phyloP scores from a whole-genome alignment of 2,113 vertebrate species.

The Bucco capensis region DNA sequence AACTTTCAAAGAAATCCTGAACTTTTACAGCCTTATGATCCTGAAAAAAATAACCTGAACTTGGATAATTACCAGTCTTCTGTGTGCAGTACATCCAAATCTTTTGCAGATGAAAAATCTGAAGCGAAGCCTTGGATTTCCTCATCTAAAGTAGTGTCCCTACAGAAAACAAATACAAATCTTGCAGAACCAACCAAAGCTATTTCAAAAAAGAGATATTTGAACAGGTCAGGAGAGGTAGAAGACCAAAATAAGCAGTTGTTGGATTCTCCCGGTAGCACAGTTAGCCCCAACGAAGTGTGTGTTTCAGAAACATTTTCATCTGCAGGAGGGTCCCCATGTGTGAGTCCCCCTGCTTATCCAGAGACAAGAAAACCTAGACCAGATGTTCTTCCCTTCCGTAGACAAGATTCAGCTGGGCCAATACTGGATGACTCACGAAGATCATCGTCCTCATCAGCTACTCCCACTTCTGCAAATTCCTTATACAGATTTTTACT shows the following conservation, averaged over 20 bases:
- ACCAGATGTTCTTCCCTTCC: slow-evolving; percentile 88
- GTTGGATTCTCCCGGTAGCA: slow-evolving; percentile 47
- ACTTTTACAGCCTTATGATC: slow-evolving; percentile 89
- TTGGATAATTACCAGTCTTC: slow-evolving; percentile 60
- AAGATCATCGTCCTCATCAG: slow-evolving; percentile 82
- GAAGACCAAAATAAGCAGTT: slow-evolving; percentile 63
- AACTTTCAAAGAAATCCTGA: slow-evolving; percentile 94
- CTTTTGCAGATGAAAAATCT: slow-evolving; percentile 44
- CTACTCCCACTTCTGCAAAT: slow-evolving; percentile 73
- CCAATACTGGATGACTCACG: slow-evolving; percentile 75
- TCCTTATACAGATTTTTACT: slow-evolving; percentile 73
- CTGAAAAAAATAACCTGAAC: slow-evolving; percentile 77
- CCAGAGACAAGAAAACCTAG: slow-evolving; percentile 71
- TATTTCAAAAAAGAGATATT: slow-evolving; percentile 32
- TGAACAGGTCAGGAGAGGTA: slow-evolving; percentile 63
- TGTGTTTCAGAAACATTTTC: slow-evolving; percentile 48
- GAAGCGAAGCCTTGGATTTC: slow-evolving; percentile 49
- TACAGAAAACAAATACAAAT: slow-evolving; percentile 16
- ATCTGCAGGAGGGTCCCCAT: slow-evolving; percentile 45
- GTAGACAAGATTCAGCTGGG: slow-evolving; percentile 84
- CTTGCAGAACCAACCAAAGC: slow-evolving; percentile 64
- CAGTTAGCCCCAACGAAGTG: slow-evolving; percentile 34
- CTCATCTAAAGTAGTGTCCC: slow-evolving; percentile 54
- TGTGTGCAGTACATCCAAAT: slow-evolving; percentile 50
- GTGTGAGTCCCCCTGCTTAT: slow-evolving; percentile 62